These are phyloP conservation scores for Aporrectodea caliginosa DNA, from an alignment of 1,140 invertebrate species.

Conservation along the genomic window DNA sequence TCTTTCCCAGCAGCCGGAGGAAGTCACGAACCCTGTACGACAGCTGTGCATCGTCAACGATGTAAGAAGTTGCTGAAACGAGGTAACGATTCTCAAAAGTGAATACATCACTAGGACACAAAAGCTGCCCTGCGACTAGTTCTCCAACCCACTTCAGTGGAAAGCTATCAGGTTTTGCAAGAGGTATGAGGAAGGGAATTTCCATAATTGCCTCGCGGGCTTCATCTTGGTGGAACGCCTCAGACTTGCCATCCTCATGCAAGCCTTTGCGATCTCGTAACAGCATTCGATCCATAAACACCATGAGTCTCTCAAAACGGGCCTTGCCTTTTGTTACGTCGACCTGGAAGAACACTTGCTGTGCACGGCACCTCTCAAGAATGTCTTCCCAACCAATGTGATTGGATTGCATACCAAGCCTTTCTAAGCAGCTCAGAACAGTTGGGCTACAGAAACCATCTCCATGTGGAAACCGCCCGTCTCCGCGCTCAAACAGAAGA, in stretches of 20 bases:
- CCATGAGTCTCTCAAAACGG: not conserved
- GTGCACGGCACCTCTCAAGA: not conserved
- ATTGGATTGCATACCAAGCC: slow-evolving; percentile 17
- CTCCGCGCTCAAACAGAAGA: slow-evolving; percentile 1
- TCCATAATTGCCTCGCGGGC: not conserved
- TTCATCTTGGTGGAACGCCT: not conserved
- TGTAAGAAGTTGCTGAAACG: not conserved
- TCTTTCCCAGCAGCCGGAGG: not conserved
- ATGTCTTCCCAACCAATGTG: not conserved
- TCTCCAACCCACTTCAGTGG: not conserved
- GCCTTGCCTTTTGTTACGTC: not conserved
- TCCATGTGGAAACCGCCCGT: slow-evolving; percentile 19
- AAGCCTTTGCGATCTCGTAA: not conserved
- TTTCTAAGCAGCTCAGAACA: not conserved
- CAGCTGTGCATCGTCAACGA: not conserved
- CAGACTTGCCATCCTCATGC: not conserved
- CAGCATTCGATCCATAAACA: not conserved
- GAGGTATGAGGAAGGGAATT: not conserved
- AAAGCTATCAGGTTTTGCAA: not conserved
- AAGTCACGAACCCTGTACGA: not conserved
- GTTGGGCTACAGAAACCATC: not conserved
- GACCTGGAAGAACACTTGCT: not conserved
- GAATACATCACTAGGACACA: not conserved
- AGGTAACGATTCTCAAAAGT: not conserved
- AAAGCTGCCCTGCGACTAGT: not conserved